These are phyloP conservation scores for Campaea margaritaria DNA, from an alignment of 2,888 invertebrate genomes.

Conservation along the genomic window DNA sequence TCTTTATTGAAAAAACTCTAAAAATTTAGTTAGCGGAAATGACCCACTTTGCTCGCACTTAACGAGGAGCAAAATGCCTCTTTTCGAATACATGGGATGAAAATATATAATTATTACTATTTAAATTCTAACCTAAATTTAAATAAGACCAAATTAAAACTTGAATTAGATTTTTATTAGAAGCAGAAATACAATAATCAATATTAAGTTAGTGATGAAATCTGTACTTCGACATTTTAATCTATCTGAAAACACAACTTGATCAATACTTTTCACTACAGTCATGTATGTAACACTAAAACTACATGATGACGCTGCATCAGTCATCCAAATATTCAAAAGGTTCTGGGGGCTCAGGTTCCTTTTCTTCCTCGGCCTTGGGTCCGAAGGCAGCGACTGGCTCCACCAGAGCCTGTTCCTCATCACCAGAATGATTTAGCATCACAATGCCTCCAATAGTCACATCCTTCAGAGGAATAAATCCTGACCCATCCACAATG, in stretches of 20 bases:
- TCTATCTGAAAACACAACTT: constrained; percentile 58
- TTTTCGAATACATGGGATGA: too few species aligned
- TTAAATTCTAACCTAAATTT: too few species aligned
- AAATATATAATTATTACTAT: too few species aligned
- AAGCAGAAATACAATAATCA: constrained; percentile 54
- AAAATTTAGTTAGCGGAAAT: too few species aligned
- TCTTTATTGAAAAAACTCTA: too few species aligned
- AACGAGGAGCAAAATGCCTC: too few species aligned
- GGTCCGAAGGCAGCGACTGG: constrained; percentile 96
- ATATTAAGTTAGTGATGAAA: constrained; percentile 26
- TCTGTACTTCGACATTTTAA: constrained; percentile 47
- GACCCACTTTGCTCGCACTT: too few species aligned
- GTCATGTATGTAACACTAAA: constrained; percentile 44
- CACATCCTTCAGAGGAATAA: constrained; percentile 95
- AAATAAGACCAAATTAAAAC: too few species aligned
- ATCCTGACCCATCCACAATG: constrained; percentile 92
- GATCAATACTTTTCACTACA: constrained; percentile 62
- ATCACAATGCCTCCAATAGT: constrained; percentile 98
- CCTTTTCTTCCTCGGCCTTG: constrained; percentile 97
- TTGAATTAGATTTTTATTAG: constrained; percentile 49
- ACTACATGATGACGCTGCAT: constrained; percentile 60
- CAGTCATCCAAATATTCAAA: constrained; percentile 97
- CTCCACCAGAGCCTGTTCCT: constrained; percentile 94
- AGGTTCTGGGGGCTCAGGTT: constrained; percentile 98
- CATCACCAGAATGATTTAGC: constrained; percentile 93